phyloP scores from a whole-genome alignment of 1,140 invertebrate species.

The Halyomorpha halys region DNA sequence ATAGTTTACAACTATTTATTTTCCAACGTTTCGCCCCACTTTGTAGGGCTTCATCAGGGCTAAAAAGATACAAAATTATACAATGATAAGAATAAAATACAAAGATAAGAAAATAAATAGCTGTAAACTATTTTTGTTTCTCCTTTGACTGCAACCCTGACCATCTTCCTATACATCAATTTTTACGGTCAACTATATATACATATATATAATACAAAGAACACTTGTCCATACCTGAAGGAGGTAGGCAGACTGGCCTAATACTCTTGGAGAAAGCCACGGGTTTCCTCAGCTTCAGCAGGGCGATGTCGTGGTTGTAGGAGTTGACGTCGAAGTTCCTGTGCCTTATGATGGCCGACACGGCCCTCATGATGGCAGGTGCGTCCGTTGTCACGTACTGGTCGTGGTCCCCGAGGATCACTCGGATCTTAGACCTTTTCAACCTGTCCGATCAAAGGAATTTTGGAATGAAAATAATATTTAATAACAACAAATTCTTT shows the following conservation, averaged over 20 bases:
- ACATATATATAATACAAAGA: not conserved
- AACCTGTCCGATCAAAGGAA: conserved; percentile 41
- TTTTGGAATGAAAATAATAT: not conserved
- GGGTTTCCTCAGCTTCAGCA: conserved; percentile 62
- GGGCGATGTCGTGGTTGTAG: conserved; percentile 77
- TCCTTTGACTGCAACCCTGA: no score
- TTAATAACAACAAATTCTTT: no score
- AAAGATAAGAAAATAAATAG: no score
- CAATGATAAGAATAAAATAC: no score
- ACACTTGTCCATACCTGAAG: conserved; percentile 40
- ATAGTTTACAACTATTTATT: no score
- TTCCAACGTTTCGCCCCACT: no score
- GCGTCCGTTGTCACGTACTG: conserved; percentile 65
- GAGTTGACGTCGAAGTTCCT: conserved; percentile 70
- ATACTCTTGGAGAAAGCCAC: conserved; percentile 68
- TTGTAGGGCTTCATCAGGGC: no score
- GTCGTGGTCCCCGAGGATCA: conserved; percentile 71
- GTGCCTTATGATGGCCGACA: conserved; percentile 64
- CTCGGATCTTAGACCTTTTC: conserved; percentile 62
- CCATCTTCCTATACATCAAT: no score
- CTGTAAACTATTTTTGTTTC: no score
- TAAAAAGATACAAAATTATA: no score
- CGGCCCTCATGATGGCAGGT: conserved; percentile 62
- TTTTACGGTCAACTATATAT: no score
- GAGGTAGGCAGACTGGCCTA: conserved; percentile 66